A percentile compares a stretch with the other conserved stretches of the same genome.
These are phyloP conservation scores for Manis crassicaudata DNA, from an alignment of 2,797 vertebrate species.

Conservation along the genomic window DNA sequence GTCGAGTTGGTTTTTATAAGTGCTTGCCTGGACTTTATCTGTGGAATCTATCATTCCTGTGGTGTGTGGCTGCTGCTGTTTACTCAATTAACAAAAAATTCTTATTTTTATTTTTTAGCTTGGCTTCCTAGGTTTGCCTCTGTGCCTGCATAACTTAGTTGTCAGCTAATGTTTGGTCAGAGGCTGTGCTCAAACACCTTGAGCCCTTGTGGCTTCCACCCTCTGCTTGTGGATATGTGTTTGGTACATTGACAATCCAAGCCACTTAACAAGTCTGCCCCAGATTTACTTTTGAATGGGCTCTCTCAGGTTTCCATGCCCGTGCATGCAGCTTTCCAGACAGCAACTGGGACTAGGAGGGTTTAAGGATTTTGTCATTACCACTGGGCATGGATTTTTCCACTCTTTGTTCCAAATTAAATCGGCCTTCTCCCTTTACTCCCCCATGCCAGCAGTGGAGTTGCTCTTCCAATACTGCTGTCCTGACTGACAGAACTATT, in stretches of 20 bases:
- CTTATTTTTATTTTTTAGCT: background rate
- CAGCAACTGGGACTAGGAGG: background rate
- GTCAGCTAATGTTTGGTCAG: background rate
- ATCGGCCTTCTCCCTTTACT: background rate
- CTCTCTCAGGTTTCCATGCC: background rate
- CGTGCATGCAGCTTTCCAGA: background rate
- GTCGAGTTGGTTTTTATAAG: background rate
- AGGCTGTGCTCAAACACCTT: background rate
- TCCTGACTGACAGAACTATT: background rate
- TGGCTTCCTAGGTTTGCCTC: background rate
- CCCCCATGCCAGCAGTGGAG: background rate
- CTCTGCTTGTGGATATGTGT: background rate
- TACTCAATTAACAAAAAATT: background rate
- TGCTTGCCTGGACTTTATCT: background rate
- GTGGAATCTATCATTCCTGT: background rate
- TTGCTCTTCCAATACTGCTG: background rate
- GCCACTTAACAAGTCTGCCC: background rate
- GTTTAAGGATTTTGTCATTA: background rate
- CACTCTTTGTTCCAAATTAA: background rate
- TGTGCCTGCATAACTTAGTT: background rate
- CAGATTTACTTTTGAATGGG: background rate
- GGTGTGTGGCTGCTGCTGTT: background rate
- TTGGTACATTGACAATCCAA: background rate
- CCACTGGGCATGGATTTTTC: background rate
- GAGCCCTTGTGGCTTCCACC: background rate